Base-by-base conservation (phyloP, 2,888 invertebrate species). In the Sarcophaga subvicina region DNA sequence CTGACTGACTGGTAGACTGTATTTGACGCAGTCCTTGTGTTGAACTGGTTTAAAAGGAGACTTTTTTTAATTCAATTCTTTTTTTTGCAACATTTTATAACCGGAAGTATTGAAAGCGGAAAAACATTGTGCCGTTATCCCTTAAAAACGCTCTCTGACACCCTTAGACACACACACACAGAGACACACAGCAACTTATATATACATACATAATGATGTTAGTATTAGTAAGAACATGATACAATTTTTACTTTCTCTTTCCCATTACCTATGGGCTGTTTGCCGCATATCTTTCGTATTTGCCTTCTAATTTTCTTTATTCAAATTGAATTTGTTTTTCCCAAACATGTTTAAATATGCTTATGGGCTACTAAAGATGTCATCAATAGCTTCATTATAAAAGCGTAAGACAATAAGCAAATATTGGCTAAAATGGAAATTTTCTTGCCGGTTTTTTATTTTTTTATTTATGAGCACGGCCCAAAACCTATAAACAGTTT, bases 321-420 rank as follows among this genome's bases (percentile, higher is more conserved):
- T 69, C 80, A 87, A 87, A 84, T 87, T 87, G 78, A 87, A 81
- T 87, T 87, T 84, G 67, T 81, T 79, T 83, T 75, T 69, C 37
- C 67, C 20, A 79, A 81, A 75, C 81, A 83, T 84, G 73, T 71
- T 87, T 81, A 71, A 76, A 76, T 75, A 76, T 78, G 81, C 76
- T 83, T 67, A 76, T 79, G 49, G 86, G 60, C 80, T 70, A 76
- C 81, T 87, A 83, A 83, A 81, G 81, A 83, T 80, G 83, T 81
- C 86, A 87, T 87, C 86, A 86, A 83, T 83, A 78, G 83, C 86
- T 80, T 81, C 37, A 80, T 80, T 87, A 76, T 60, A n/a, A 71
- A 76, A 10, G 17, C 54, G 14, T 54, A 62, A 12, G 11, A 25
- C 14, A 64, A 64, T 25, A 69, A 67, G n/a, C 49, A 73, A 62